Evolutionary conservation across 1,140 invertebrate species (phyloP), one percentile per base, ranked within the genome.

Genomic region (Leptoteleia sp.): DNA sequence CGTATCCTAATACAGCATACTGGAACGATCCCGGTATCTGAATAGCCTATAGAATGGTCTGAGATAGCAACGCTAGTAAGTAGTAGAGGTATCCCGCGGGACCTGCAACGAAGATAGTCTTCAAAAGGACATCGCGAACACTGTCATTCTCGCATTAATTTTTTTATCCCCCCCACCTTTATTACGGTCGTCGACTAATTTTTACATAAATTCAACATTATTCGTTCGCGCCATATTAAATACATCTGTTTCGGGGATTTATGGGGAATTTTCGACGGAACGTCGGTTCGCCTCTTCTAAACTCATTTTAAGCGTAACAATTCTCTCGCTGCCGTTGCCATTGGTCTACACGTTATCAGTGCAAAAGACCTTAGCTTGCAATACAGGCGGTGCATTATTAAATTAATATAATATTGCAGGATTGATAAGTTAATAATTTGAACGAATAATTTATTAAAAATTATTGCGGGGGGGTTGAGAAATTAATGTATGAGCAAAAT

Each of bases 11-110:
- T 80, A 76, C 75, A 80, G 64, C 73, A 81, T 72, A 82, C 81
- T 80, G 84, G 84, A 83, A 82, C 81, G 84, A 85, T 82, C 83
- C 70, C 79, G 83, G 84, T 87, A 87, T 88, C 88, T 85, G 86
- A 87, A 88, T 88, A 88, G 87, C 78, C 85, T 86, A 87, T 86
- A 88, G 85, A 88, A 84, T 85, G 84, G 84, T 83, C 83, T 85
- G 84, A 89, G 87, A 89, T 89, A 89, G 86, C 83, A 87, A 86
- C 83, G 84, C 83, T 82, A 83, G 85, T 81, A 85, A 88, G 82
- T 68, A 68, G 85, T 84, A 84, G 81, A 85, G 82, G 81, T 83
- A 83, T 85, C 88, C 87, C 88, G 78, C 78, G 88, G 88, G 88
- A 89, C 81, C 67, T 70, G 47, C n/a, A 82, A 84, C 84, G 79